Conservation (phyloP, 2,113 vertebrate genomes). For the Gracilinanus agilis region DNA sequence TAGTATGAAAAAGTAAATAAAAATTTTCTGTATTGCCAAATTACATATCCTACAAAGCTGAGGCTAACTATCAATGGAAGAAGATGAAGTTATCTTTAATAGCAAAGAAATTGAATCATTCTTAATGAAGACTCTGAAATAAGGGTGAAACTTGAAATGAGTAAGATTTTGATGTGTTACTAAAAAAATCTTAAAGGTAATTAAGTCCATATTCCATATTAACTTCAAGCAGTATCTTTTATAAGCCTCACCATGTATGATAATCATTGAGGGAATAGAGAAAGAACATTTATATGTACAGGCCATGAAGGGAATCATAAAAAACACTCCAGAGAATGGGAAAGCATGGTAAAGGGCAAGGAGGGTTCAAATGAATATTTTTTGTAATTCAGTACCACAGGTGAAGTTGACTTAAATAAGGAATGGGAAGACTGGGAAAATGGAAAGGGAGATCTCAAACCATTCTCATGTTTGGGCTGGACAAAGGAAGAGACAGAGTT, state of each 20-base stretch:
- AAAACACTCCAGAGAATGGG: not conserved
- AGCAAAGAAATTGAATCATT: not conserved
- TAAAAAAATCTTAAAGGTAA: not conserved
- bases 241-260: too few relatives aligned
- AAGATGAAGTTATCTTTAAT: not conserved
- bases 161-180: not conserved
- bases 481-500: not conserved
- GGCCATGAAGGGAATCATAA: not conserved
- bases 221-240: too few relatives aligned
- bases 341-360: not conserved
- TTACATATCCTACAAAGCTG: not conserved
- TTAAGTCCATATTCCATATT: too few relatives aligned
- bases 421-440: too few relatives aligned
- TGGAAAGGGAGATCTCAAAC: not conserved
- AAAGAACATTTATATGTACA: too few relatives aligned
- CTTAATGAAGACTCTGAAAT: not conserved
- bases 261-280: too few relatives aligned
- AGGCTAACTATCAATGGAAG: not conserved
- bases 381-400: not conserved
- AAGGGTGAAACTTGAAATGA: not conserved
- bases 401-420: not conserved
- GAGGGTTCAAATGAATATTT: not conserved
- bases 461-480: not conserved
- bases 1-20: not conserved
- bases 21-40: not conserved